Evolutionary conservation across 2,113 vertebrate genomes (phyloP).

Genomic region (Sander vitreus): DNA sequence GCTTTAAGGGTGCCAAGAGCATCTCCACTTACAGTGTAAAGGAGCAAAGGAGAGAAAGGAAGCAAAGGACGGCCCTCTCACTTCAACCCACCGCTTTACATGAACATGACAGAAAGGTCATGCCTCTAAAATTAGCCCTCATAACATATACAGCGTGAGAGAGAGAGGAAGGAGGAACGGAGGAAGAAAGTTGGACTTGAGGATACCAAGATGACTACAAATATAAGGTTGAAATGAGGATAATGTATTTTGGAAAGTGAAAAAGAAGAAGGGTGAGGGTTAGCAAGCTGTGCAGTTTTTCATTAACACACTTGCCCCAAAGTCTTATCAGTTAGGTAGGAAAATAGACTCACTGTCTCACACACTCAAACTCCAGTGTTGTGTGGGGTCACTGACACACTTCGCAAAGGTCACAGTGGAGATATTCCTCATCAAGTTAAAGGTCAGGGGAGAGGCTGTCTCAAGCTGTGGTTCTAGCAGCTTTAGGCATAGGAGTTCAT

Average conservation of each 20-base stretch:
- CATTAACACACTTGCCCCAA: not conserved
- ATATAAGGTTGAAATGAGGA: not conserved
- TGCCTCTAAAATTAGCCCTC: slow-evolving; percentile 75
- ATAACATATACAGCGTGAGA: slow-evolving; percentile 34
- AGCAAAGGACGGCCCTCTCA: slow-evolving; percentile 17
- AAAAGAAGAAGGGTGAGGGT: not conserved
- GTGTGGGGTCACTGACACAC: slow-evolving; percentile 57
- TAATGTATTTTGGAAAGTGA: not conserved
- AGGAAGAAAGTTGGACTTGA: slow-evolving; percentile 4
- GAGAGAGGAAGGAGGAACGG: slow-evolving; percentile 3
- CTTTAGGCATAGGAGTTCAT: slow-evolving; percentile 4
- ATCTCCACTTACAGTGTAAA: slow-evolving; percentile 72
- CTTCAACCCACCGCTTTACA: slow-evolving; percentile 46
- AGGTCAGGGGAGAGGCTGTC: slow-evolving; percentile 60
- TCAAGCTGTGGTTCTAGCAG: slow-evolving; percentile 22
- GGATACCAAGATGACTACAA: not conserved
- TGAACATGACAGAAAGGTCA: slow-evolving; percentile 78
- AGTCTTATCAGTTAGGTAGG: not conserved
- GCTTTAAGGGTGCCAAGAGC: slow-evolving; percentile 45
- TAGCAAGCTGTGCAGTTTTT: slow-evolving; percentile 3
- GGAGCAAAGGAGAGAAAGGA: slow-evolving; percentile 27
- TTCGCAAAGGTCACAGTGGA: slow-evolving; percentile 64
- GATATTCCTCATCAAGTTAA: slow-evolving; percentile 66
- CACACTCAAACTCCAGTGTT: slow-evolving; percentile 18
- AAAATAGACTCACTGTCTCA: slow-evolving; percentile 39